A percentile compares a stretch with the other conserved stretches of the same genome.
Conservation (phyloP, 2,888 invertebrate species). For the Poecilobothrus nobilitatus region DNA sequence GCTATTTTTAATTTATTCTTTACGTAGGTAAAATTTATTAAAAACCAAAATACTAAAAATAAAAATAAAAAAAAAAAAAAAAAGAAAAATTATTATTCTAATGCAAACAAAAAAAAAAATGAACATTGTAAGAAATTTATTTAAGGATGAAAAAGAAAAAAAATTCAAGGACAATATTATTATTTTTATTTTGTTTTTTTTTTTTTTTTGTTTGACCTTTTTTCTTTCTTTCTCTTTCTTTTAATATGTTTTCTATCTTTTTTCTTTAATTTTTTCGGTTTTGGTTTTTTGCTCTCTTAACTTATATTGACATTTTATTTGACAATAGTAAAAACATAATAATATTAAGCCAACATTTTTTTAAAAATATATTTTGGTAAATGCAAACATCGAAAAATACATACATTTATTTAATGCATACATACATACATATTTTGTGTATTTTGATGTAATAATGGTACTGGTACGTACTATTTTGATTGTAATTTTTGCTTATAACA, state of each 20-base stretch:
- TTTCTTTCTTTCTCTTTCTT: neutral
- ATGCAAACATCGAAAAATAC: too few species aligned
- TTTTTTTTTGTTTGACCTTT: neutral
- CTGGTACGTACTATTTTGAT: too few species aligned
- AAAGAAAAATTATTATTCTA: too few species aligned
- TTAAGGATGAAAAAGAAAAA: neutral
- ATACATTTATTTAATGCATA: neutral
- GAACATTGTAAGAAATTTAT: neutral
- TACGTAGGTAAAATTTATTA: too few species aligned
- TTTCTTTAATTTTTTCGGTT: neutral
- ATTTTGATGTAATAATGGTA: too few species aligned
- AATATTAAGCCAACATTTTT: too few species aligned
- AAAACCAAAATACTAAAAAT: too few species aligned
- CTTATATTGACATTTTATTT: neutral
- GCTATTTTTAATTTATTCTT: too few species aligned
- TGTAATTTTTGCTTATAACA: neutral
- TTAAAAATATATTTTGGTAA: too few species aligned
- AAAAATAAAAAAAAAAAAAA: too few species aligned
- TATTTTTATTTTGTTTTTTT: neutral
- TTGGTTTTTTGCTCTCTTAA: neutral
- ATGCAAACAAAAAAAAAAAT: too few species aligned
- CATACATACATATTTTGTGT: neutral
- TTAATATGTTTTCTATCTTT: neutral
- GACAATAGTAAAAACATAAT: neutral
- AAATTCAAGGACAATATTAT: slow-evolving; percentile 1